These are phyloP conservation scores for Drosophila funebris DNA, from an alignment of 1,140 invertebrate genomes.

Conservation along the genomic window DNA sequence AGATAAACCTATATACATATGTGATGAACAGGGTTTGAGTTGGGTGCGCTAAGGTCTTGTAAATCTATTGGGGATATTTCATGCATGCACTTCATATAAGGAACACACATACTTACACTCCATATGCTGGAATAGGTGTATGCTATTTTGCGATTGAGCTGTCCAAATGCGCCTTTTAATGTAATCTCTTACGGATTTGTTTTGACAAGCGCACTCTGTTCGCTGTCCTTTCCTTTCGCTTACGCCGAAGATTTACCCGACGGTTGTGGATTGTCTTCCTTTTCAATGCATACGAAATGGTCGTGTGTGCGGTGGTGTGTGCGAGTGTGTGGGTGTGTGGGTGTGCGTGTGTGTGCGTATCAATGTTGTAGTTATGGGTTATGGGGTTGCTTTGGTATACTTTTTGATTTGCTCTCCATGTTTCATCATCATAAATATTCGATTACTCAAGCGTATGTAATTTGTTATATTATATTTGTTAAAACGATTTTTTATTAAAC, in stretches of 20 bases:
- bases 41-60: constrained; percentile 56
- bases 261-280: constrained; percentile 26
- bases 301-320: constrained; percentile 6
- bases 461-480: constrained; percentile 76
- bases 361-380: constrained; percentile 12
- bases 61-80: constrained; percentile 63
- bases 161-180: constrained; percentile 80
- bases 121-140: constrained; percentile 24
- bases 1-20: background rate
- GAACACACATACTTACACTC: background rate
- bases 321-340: too few species aligned
- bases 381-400: constrained; percentile 43
- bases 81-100: constrained; percentile 30
- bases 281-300: constrained; percentile 68
- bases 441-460: constrained; percentile 73
- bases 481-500: constrained; percentile 40
- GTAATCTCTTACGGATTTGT: constrained; percentile 81
- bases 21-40: constrained; percentile 51
- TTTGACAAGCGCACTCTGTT: constrained; percentile 67
- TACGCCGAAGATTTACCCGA: background rate
- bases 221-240: constrained; percentile 1
- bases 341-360: constrained; percentile 27
- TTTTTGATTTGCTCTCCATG: constrained; percentile 25
- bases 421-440: constrained; percentile 74
- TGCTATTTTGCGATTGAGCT: constrained; percentile 76